Base-by-base conservation (phyloP, 2,797 vertebrate genomes). In the Rhinella marina region DNA sequence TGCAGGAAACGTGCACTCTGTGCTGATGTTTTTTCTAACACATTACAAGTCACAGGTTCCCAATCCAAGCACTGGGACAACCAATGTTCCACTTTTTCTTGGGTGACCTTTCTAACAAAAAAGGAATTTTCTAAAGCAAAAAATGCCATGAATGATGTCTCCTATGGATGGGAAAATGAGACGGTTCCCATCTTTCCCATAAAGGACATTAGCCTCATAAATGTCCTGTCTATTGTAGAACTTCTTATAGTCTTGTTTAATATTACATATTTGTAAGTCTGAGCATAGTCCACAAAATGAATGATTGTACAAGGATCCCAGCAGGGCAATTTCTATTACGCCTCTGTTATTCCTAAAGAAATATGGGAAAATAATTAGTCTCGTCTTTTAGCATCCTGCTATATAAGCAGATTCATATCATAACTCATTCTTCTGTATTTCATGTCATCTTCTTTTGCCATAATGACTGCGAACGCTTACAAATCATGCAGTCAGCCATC, bases 331-430 rank as follows among this genome's bases (percentile, higher is more conserved):
- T 75, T 50, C 11, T 75, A 75, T 50, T 75, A 50, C 14, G 72
- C 41, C 21, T 75, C 7, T 23, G 72, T 75, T 75, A 75, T 75
- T 75, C 41, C 21, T 50, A n/a, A 50, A 75, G 41, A 48, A 75
- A 75, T 75, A 75, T 75, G 72, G 72, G 11, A 75, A 75, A 23
- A 75, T 50, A 75, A 50, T 75, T 75, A 48, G 70, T 48, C 32
- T 41, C 2, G 4, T n/a, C 21, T 75, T 75, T 50, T 41, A 12
- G 23, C 12, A 6, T 21, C 21, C 12, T 50, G 29, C 68, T 21
- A 1, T 21, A 41, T 72, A 72, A 19, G 16, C 68, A 72, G 16
- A 19, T 72, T 41, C 17, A 9, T 41, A 41, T 72, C 29, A 72
- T 32, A 19, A 41, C 68, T 72, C 68, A 72, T 72, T n/a, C 72